Percentiles rank a stretch among this genome's conserved stretches.
phyloP scores from a whole-genome alignment of 2,113 vertebrate species.

The Melanocharis versteri region DNA sequence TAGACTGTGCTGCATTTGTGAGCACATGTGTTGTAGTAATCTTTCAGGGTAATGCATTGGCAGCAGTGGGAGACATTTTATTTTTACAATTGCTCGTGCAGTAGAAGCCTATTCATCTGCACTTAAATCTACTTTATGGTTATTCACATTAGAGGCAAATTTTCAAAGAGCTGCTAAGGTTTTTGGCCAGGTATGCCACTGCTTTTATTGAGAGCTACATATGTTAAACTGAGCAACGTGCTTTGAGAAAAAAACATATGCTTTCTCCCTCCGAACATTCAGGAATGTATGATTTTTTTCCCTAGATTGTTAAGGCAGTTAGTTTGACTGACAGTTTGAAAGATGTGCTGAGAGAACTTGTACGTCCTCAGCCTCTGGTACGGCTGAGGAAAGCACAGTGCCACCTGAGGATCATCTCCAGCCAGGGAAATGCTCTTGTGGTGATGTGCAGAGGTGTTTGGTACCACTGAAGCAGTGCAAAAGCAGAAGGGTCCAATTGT shows the following conservation, averaged over 20 bases:
- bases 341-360: not conserved
- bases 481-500: not conserved
- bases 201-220: slow-evolving; percentile 14
- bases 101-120: slow-evolving; percentile 48
- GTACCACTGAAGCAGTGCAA: not conserved
- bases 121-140: slow-evolving; percentile 31
- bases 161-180: slow-evolving; percentile 52
- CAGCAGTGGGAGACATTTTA: slow-evolving; percentile 59
- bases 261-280: not conserved
- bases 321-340: not conserved
- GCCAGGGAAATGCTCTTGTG: not conserved
- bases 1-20: slow-evolving; percentile 60
- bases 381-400: not conserved
- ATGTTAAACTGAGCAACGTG: not conserved
- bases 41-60: slow-evolving; percentile 71
- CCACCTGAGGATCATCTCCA: not conserved
- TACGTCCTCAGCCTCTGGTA: not conserved
- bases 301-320: not conserved
- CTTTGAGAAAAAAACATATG: not conserved
- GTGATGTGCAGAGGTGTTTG: fast-evolving
- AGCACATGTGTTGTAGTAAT: slow-evolving; percentile 73
- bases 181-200: slow-evolving; percentile 34
- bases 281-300: not conserved
- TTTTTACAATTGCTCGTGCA: slow-evolving; percentile 67
- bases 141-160: slow-evolving; percentile 54